These are phyloP conservation scores for Podilymbus podiceps DNA, from an alignment of 2,113 vertebrate species.

Conservation along the genomic window DNA sequence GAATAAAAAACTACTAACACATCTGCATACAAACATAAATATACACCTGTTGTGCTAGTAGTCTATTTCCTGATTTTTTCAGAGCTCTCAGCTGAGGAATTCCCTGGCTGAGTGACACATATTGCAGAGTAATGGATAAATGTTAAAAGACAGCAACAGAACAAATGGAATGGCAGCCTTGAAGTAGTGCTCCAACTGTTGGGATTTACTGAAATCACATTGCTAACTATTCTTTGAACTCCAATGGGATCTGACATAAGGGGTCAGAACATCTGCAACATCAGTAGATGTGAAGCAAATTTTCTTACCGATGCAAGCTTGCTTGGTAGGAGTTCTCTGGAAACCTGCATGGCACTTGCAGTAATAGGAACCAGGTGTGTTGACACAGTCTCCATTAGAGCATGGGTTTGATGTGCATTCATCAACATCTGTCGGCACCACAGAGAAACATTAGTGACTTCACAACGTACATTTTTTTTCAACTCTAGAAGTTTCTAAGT, in stretches of 20 bases:
- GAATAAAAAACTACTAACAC: neutral
- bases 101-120: neutral
- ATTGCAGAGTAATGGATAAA: neutral
- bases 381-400: conserved; percentile 78
- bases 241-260: neutral
- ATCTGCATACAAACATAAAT: neutral
- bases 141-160: neutral
- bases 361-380: conserved; percentile 81
- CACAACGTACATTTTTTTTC: neutral
- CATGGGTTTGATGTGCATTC: conserved; percentile 78
- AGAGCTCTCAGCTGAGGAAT: neutral
- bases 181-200: neutral
- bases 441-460: conserved; percentile 4
- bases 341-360: conserved; percentile 80
- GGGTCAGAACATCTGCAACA: neutral
- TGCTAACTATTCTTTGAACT: neutral
- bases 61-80: neutral
- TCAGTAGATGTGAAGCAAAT: neutral
- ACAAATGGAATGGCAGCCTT: neutral
- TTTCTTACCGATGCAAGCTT: conserved; percentile 77
- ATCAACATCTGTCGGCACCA: conserved; percentile 73
- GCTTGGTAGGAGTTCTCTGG: conserved; percentile 75
- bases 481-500: neutral
- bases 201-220: neutral
- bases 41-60: neutral